phyloP scores from a whole-genome alignment of 1,140 invertebrate species.

The Diprion similis region DNA sequence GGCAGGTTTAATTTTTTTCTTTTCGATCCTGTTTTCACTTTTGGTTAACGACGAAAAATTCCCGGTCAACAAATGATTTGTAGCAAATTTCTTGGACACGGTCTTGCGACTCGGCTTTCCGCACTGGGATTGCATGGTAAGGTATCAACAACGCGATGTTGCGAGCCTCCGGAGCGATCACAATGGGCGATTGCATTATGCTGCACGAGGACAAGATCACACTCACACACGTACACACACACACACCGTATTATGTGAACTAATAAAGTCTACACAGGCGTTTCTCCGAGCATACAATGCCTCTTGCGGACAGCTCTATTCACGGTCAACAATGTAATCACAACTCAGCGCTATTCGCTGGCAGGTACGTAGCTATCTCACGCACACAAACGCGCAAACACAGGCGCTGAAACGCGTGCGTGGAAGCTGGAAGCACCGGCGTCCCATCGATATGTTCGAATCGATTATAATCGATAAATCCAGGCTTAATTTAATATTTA shows the following conservation, averaged over 20 bases:
- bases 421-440: slow-evolving; percentile 29
- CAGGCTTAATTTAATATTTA: slow-evolving; percentile 12
- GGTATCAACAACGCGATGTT: neutral
- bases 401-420: slow-evolving; percentile 31
- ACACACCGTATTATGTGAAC: slow-evolving; percentile 2
- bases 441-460: slow-evolving; percentile 19
- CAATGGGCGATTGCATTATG: slow-evolving; percentile 43
- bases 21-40: too few species aligned
- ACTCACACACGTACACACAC: neutral
- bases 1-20: too few species aligned
- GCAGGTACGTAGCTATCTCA: slow-evolving; percentile 30
- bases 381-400: slow-evolving; percentile 21
- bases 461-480: slow-evolving; percentile 17
- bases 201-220: slow-evolving; percentile 21
- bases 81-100: too few species aligned
- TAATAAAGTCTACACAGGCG: slow-evolving; percentile 10
- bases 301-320: slow-evolving; percentile 40
- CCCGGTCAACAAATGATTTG: too few species aligned
- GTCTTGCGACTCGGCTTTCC: neutral
- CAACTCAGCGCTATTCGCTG: slow-evolving; percentile 50
- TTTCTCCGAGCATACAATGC: neutral
- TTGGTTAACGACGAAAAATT: too few species aligned
- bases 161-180: slow-evolving; percentile 28
- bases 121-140: neutral
- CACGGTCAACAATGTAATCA: slow-evolving; percentile 52